A percentile compares a stretch with the other conserved stretches of the same genome.
Conservation (phyloP, 2,113 vertebrate species). For the Urocitellus parryii region DNA sequence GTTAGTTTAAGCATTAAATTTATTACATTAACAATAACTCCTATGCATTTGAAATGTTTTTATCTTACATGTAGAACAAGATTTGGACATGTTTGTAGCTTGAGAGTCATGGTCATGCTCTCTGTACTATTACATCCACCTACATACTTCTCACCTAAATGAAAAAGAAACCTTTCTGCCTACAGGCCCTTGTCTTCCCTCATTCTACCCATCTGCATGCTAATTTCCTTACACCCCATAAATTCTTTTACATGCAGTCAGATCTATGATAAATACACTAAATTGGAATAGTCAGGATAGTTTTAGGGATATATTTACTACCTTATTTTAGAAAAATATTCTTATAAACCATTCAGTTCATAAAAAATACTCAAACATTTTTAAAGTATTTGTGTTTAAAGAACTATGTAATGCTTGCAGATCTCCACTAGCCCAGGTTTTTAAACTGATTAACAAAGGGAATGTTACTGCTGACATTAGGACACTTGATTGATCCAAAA, state of each 20-base stretch:
- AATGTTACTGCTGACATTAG: background rate
- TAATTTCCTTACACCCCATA: background rate
- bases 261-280: background rate
- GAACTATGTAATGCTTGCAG: background rate
- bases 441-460: background rate
- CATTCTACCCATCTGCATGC: background rate
- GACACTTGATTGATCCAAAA: background rate
- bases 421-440: slow-evolving; percentile 26
- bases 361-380: slow-evolving; percentile 31
- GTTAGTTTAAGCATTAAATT: background rate
- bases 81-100: background rate
- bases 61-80: background rate
- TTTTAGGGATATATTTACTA: background rate
- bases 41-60: background rate
- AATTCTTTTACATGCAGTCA: background rate
- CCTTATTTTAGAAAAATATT: slow-evolving; percentile 25
- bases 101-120: background rate
- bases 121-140: background rate
- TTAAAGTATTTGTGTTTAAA: background rate
- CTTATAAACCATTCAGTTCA: background rate
- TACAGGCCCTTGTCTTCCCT: background rate
- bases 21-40: slow-evolving; percentile 23
- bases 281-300: background rate
- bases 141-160: background rate
- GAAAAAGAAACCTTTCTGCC: background rate